A percentile compares a stretch with the other conserved stretches of the same genome.
Conservation (phyloP, 1,140 invertebrate genomes). For the Musca vetustissima region DNA sequence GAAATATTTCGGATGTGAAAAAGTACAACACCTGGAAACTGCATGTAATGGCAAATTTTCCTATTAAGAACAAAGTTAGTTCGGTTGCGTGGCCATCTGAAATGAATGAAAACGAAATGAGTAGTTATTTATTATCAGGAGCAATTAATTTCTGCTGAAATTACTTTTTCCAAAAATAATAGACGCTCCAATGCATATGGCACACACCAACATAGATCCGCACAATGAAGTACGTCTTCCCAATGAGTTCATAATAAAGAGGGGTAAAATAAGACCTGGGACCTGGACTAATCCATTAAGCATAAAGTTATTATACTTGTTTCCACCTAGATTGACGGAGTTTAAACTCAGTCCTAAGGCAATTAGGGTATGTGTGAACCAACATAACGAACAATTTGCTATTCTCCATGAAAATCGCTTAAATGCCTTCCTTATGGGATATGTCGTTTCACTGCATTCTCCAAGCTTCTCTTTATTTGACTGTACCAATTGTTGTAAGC, state of each 20-base stretch:
- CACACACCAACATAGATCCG: conserved; percentile 64
- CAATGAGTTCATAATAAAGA: conserved; percentile 65
- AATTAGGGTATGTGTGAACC: conserved; percentile 70
- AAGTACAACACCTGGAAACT: conserved; percentile 71
- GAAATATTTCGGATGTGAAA: conserved; percentile 71
- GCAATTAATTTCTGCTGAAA: conserved; percentile 33
- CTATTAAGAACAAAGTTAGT: conserved; percentile 66
- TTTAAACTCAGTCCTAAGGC: conserved; percentile 84
- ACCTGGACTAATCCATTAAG: conserved; percentile 72
- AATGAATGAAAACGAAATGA: conserved; percentile 25
- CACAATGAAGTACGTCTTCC: conserved; percentile 66
- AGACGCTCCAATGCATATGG: conserved; percentile 52
- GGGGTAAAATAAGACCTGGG: conserved; percentile 68
- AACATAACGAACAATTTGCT: conserved; percentile 67
- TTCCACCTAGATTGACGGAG: conserved; percentile 72
- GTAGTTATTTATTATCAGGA: no score
- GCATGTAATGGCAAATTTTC: conserved; percentile 73
- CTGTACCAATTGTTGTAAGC: conserved; percentile 50
- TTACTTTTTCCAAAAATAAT: conserved; percentile 38
- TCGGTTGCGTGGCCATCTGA: conserved; percentile 52
- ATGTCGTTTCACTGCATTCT: conserved; percentile 44
- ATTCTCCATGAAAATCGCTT: conserved; percentile 58
- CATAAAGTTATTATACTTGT: conserved; percentile 72
- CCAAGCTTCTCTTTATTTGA: conserved; percentile 39
- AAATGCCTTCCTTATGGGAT: conserved; percentile 40